Evolutionary conservation across 2,888 invertebrate species (phyloP), one percentile per base, ranked within the genome.

Genomic region (Cosmia pyralina): DNA sequence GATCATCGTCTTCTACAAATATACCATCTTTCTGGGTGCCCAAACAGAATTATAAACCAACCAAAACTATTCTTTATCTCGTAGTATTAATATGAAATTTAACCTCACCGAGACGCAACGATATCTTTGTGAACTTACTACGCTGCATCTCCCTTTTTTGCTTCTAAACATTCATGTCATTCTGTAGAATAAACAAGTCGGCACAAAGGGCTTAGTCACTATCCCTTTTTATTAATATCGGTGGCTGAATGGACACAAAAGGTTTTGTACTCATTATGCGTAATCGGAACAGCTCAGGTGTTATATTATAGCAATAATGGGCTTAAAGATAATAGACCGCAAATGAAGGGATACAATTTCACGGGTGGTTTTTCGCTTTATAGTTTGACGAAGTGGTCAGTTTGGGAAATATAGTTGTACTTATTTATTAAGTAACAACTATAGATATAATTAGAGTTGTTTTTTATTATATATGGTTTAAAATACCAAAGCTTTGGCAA

Each of bases 171-270:
- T 94, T 93, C 93, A 91, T 93, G 92, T 95, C 94, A 93, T 91
- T 93, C 93, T 91, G 86, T 84, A 90, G 89, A 93, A 94, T 94
- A 95, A 95, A 94, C 94, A 95, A 91, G 91, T 90, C 90, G 83
- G 88, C 87, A 94, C 93, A 95, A 94, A 93, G 90, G 90, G 91
- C 88, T 88, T 85, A 92, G 92, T 92, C 92, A 92, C 92, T 92
- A 92, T 93, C 93, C 94, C 93, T 94, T 94, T 95, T 95, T 95
- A 94, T 93, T 93, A 95, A 94, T 93, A 94, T 93, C 93, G 86
- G 92, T 93, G 93, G 93, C 90, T 94, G 93, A 94, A 94, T 93
- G 89, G 89, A 86, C 88, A 94, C 94, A 95, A 96, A 93, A 90
- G 94, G 92, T 90, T 92, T 92, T 93, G 90, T 93, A 88, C 92